Evolutionary conservation across 2,797 vertebrate species (phyloP).

Genomic region (Sibirionetta formosa): DNA sequence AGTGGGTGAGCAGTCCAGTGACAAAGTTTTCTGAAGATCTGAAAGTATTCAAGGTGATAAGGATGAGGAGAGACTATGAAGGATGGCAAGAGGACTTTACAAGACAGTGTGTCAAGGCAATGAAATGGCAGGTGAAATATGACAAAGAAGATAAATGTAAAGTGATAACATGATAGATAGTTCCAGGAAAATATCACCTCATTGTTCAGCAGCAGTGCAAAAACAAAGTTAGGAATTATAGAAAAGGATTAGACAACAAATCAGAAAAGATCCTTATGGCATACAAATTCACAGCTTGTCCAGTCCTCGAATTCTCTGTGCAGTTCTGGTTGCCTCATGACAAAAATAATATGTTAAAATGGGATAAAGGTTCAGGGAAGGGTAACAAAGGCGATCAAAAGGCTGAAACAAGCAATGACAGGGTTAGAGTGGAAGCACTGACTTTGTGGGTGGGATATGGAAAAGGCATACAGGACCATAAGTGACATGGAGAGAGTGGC

Average conservation of each 20-base stretch:
- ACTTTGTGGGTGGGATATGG: neutral
- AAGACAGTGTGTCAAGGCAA: constrained; percentile 8
- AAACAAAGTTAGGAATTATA: neutral
- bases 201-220: neutral
- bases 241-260: neutral
- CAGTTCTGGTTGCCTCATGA: neutral
- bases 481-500: neutral
- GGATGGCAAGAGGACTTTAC: constrained; percentile 7
- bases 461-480: neutral
- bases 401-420: neutral
- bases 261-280: neutral
- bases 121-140: constrained; percentile 26
- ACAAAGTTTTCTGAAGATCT: constrained; percentile 2
- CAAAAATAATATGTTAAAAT: neutral
- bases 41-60: neutral
- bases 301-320: neutral
- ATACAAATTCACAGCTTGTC: neutral
- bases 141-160: constrained; percentile 24
- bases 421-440: neutral
- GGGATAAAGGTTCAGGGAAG: neutral
- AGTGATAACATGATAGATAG: neutral
- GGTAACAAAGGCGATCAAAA: neutral
- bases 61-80: constrained; percentile 3
- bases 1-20: neutral
- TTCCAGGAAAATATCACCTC: neutral